These are phyloP conservation scores for Dromas ardeola DNA, from an alignment of 2,113 vertebrate species.

Conservation along the genomic window DNA sequence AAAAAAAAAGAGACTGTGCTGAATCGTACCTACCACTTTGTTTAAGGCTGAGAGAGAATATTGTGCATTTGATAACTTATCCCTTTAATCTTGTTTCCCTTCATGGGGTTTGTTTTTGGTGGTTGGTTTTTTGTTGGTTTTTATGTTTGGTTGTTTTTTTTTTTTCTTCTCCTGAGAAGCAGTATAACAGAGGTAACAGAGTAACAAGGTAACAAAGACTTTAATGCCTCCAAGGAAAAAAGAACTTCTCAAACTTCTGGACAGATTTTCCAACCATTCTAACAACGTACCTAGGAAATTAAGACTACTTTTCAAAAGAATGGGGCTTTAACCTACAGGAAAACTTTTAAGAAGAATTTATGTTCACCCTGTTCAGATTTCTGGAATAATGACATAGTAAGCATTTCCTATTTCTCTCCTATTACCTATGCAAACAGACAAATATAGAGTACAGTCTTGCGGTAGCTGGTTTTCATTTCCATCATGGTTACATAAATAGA, in stretches of 20 bases:
- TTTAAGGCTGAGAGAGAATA: background rate
- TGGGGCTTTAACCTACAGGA: background rate
- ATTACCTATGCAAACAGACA: background rate
- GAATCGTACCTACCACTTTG: background rate
- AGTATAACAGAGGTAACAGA: background rate
- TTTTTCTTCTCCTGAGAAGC: background rate
- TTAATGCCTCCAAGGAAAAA: background rate
- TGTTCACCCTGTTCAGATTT: constrained; percentile 4
- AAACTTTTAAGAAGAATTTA: background rate
- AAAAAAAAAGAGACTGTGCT: background rate
- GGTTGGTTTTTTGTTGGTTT: background rate
- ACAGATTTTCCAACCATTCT: background rate
- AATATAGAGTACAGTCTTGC: background rate
- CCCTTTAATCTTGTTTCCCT: background rate
- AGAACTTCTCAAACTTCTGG: background rate
- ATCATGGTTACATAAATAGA: background rate
- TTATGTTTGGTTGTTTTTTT: background rate
- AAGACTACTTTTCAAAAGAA: background rate
- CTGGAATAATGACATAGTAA: background rate
- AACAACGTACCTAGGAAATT: background rate
- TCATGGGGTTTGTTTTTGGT: background rate
- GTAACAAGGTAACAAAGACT: background rate
- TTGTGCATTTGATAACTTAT: background rate
- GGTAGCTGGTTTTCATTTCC: background rate
- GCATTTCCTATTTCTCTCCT: background rate